A percentile compares a stretch with the other conserved stretches of the same genome.
Conservation (phyloP, 2,797 vertebrate genomes). For the Otus scops region DNA sequence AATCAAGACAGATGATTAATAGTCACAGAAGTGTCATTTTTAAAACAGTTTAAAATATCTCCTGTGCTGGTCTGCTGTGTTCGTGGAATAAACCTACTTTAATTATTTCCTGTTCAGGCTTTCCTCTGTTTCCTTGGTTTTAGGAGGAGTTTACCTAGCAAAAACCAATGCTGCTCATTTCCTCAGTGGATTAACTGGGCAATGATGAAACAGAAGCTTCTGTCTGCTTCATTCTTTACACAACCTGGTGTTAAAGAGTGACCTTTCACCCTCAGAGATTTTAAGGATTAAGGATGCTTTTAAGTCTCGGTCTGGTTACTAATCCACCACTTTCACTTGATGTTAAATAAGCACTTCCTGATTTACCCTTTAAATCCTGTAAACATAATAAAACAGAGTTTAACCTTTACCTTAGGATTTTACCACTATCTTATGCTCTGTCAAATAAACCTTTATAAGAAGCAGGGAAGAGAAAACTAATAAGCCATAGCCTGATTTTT, state of each 20-base stretch:
- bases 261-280: conserved; percentile 92
- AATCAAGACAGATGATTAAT: not conserved
- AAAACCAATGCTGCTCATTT: conserved; percentile 78
- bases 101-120: conserved; percentile 68
- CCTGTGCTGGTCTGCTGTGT: not conserved
- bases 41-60: conserved; percentile 29
- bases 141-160: conserved; percentile 70
- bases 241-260: conserved; percentile 87
- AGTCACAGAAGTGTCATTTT: not conserved
- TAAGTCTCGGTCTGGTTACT: conserved; percentile 82
- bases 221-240: conserved; percentile 82
- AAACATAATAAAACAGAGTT: conserved; percentile 84
- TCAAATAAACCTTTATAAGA: conserved; percentile 77
- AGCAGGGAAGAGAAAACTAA: conserved; percentile 77
- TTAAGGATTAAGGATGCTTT: conserved; percentile 90
- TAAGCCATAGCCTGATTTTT: conserved; percentile 72
- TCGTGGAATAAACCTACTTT: conserved; percentile 56
- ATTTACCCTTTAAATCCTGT: conserved; percentile 85
- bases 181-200: conserved; percentile 81
- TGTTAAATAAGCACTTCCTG: conserved; percentile 86
- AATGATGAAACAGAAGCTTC: conserved; percentile 81
- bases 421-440: conserved; percentile 73
- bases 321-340: conserved; percentile 89
- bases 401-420: conserved; percentile 89
- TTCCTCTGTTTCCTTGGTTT: conserved; percentile 71